phyloP scores from a whole-genome alignment of 2,113 vertebrate species.

The Xenus cinereus region DNA sequence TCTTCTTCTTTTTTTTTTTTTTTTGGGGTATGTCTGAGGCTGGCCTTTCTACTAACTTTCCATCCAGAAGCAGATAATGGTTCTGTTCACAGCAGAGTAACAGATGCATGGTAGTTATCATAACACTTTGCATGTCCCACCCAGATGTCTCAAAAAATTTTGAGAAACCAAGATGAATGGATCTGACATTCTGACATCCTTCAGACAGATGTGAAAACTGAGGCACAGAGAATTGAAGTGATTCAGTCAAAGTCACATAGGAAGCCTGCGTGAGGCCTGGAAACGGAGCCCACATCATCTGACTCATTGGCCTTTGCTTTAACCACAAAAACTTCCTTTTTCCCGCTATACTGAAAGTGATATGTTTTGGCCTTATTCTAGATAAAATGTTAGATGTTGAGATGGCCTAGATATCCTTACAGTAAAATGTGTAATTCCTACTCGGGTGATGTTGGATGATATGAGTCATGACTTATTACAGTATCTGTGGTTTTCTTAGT shows the following conservation, averaged over 20 bases:
- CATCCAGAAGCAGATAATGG: slow-evolving; percentile 13
- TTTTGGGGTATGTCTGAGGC: not conserved
- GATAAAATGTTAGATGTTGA: slow-evolving; percentile 58
- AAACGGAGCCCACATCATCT: slow-evolving; percentile 61
- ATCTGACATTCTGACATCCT: slow-evolving; percentile 52
- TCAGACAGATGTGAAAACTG: slow-evolving; percentile 50
- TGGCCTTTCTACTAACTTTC: not conserved
- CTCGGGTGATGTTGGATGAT: slow-evolving; percentile 29
- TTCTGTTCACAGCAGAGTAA: slow-evolving; percentile 51
- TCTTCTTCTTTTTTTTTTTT: not conserved
- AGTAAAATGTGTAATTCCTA: slow-evolving; percentile 60
- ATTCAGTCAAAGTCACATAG: slow-evolving; percentile 6
- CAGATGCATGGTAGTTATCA: slow-evolving; percentile 46
- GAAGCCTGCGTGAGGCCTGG: slow-evolving; percentile 56
- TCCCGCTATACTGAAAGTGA: slow-evolving; percentile 37
- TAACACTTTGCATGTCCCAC: slow-evolving; percentile 56
- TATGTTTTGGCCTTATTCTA: slow-evolving; percentile 52
- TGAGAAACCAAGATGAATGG: slow-evolving; percentile 53
- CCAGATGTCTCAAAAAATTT: slow-evolving; percentile 58
- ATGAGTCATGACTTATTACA: slow-evolving; percentile 54
- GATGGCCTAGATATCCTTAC: slow-evolving; percentile 68
- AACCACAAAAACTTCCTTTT: slow-evolving; percentile 69
- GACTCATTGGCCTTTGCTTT: slow-evolving; percentile 61
- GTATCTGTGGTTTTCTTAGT: slow-evolving; percentile 54
- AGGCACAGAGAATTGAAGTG: slow-evolving; percentile 29